Evolutionary conservation across 1,140 invertebrate species (phyloP).

Genomic region (Psix sp.): DNA sequence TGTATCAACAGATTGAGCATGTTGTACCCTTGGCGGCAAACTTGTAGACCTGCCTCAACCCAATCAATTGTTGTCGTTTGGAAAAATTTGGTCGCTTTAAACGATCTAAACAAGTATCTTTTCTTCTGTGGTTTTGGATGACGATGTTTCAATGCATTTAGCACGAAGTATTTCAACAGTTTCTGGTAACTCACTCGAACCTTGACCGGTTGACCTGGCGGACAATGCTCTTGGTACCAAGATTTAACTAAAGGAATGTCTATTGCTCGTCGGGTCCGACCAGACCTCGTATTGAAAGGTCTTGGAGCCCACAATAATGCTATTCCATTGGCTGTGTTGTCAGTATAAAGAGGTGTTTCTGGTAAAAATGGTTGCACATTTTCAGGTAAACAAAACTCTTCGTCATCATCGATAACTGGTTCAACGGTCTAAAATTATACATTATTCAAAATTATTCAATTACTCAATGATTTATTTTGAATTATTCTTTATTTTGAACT

Average conservation of each 20-base stretch:
- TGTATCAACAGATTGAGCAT: conserved; percentile 99
- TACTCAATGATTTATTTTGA: not conserved
- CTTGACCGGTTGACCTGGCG: conserved; percentile 98
- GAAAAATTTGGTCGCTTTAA: conserved; percentile 99
- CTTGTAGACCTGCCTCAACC: conserved; percentile 99
- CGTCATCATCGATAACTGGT: conserved; percentile 93
- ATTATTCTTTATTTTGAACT: too few relatives aligned
- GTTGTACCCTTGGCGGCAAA: conserved; percentile 99
- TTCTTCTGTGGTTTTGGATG: conserved; percentile 99
- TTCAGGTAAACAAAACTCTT: conserved; percentile 95
- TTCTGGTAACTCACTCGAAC: conserved; percentile 99
- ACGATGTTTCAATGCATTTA: conserved; percentile 98
- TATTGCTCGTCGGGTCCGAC: conserved; percentile 90
- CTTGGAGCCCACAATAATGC: conserved; percentile 98
- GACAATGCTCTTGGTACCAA: conserved; percentile 99
- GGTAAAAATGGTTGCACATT: conserved; percentile 94
- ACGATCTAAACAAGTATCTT: conserved; percentile 97
- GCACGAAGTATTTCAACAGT: conserved; percentile 97
- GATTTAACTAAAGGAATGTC: conserved; percentile 98
- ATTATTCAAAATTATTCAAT: conserved; percentile 3
- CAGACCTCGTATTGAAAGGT: conserved; percentile 97
- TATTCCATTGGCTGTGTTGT: conserved; percentile 99
- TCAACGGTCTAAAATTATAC: conserved; percentile 82
- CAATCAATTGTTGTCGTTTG: conserved; percentile 99
- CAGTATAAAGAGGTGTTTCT: conserved; percentile 97